phyloP scores from a whole-genome alignment of 2,888 invertebrate genomes.

The Molanna angustata region DNA sequence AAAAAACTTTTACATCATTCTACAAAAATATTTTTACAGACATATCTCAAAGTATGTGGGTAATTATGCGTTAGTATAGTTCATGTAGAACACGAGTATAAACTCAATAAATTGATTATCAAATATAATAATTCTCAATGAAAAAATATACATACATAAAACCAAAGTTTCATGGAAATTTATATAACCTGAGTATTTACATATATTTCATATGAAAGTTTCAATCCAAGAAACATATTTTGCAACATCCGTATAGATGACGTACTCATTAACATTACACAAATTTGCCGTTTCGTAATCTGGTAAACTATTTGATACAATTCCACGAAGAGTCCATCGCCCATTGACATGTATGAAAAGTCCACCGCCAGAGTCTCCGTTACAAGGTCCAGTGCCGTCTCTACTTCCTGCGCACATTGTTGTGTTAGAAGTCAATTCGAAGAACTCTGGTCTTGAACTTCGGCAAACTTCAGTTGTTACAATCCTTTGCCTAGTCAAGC shows the following conservation, averaged over 20 bases:
- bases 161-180: no score
- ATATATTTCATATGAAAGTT: no score
- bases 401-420: constrained; percentile 48
- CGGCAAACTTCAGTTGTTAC: constrained; percentile 53
- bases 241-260: constrained; percentile 52
- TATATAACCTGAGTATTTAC: no score
- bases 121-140: no score
- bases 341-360: constrained; percentile 41
- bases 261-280: constrained; percentile 49
- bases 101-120: no score
- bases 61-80: no score
- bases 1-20: no score
- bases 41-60: no score
- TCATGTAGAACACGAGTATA: no score
- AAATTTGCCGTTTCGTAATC: constrained; percentile 30
- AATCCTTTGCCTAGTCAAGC: constrained; percentile 43
- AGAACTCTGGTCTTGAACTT: constrained; percentile 43
- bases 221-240: constrained; percentile 45
- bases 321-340: constrained; percentile 50
- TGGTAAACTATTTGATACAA: constrained; percentile 47
- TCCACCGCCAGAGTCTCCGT: constrained; percentile 50
- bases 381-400: constrained; percentile 43
- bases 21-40: no score
- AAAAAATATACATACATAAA: no score
- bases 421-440: constrained; percentile 42